Evolutionary conservation across 2,113 vertebrate species (phyloP), one percentile per base, ranked within the genome.

Genomic region (Gobiocypris rarus): DNA sequence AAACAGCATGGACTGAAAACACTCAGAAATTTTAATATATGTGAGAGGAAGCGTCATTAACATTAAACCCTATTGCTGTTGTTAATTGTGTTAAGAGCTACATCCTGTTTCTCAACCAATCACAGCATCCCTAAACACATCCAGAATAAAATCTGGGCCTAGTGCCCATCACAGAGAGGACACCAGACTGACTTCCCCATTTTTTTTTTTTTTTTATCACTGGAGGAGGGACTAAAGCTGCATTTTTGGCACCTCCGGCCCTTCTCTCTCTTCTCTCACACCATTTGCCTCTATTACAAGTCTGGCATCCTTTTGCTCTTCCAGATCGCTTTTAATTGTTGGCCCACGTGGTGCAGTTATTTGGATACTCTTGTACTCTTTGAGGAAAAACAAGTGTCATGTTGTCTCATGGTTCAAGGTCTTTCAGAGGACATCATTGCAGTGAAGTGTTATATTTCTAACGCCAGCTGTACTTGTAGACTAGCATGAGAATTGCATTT

Each of bases 351-450:
- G 41, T 80, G 43, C 59, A 67, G 43, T 80, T 67, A 80, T 80
- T 67, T 52, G 78, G 59, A 80, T 50, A 80, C 50, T 80, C 26
- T 80, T 80, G 59, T 52, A 67, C 14, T 80, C 3, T 67, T 67
- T 31, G 43, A 67, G 9, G n/a, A 48, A 80, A 67, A 50, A 50
- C 59, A 80, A 80, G 78, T 22, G 43, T 67, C 59, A 48, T 50
- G 59, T 65, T 80, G 9, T 50, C 17, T 63, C 9, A 14, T 24
- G 31, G 77, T 31, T 67, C 26, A 48, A 48, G 41, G 24, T 65
- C 24, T 65, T 77, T 48, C 58, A 63, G 41, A 80, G 41, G 77
- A 48, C 43, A 65, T 24, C 5, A n/a, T 4, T 77, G 75, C 31
- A 14, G 56, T 41, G 5, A 7, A 75, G 9, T 13, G 15, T 45